Evolutionary conservation across 1,140 invertebrate genomes (phyloP), one percentile per base, ranked within the genome.

Genomic region (Coptotermes formosanus): DNA sequence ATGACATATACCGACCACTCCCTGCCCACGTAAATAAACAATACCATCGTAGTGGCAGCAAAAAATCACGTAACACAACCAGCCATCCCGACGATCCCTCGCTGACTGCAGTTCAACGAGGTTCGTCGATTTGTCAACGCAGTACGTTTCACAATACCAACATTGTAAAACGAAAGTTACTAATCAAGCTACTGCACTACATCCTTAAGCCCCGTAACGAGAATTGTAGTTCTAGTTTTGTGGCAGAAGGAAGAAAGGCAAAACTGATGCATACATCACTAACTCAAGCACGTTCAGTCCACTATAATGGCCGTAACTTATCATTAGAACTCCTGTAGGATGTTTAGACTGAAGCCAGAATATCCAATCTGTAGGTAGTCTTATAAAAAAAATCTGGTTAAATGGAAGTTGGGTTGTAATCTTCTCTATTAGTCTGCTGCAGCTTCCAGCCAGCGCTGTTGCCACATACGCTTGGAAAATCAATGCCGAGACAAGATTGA

Each of bases 21-120:
- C 64, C 64, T 75, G 64, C n/a, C 64, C 64, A 75, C 64, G 64
- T 45, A 83, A 45, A 52, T 30, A 64, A 59, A 45, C 83, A 38
- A 84, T 52, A 64, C 48, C 83, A 30, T 30, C 83, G 83, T 19
- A 16, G 11, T 32, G 16, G n/a, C 32, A 45, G 45, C 52, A 55
- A 48, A 55, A 48, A 48, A 45, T 45, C 82, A 55, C 8, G 82
- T n/a, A n/a, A 32, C 83, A 55, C 83, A 23, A 11, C 83, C 83
- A 32, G 4, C 48, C 25, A 32, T 25, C 48, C 30, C 45, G 83
- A 64, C 83, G 45, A 45, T 64, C 83, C 14, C 83, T 84, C 48
- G 8, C 83, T 32, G 30, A 84, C 83, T 84, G 83, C 82, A 44
- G 43, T 83, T 44, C 25, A 45, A 84, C n/a, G 64, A 30, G n/a